Conservation (phyloP, 2,888 invertebrate species). For the Orthosia gothica region DNA sequence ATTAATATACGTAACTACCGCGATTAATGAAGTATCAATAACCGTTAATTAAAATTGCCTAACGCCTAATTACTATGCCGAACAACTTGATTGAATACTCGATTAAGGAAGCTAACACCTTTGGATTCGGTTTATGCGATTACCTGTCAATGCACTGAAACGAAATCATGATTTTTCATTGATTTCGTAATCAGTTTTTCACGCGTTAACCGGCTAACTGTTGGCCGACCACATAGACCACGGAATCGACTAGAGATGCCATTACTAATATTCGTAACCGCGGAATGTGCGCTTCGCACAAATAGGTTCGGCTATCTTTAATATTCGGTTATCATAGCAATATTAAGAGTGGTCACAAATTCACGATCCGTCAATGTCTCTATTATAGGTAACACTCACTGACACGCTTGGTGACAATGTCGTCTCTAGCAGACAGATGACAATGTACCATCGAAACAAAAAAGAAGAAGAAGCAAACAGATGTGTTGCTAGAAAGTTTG, state of each 20-base stretch:
- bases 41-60: conserved; percentile 54
- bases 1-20: conserved; percentile 51
- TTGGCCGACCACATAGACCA: neutral
- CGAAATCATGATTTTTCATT: conserved; percentile 39
- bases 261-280: too few relatives aligned
- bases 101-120: conserved; percentile 26
- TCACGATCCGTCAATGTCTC: too few relatives aligned
- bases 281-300: neutral
- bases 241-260: neutral
- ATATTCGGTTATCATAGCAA: too few relatives aligned
- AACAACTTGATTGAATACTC: conserved; percentile 37
- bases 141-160: conserved; percentile 30
- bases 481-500: too few relatives aligned
- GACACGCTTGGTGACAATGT: too few relatives aligned
- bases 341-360: too few relatives aligned
- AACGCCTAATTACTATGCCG: conserved; percentile 46
- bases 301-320: neutral
- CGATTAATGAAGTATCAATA: conserved; percentile 57
- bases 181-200: conserved; percentile 51
- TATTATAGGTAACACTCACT: too few relatives aligned
- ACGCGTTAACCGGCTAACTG: conserved; percentile 24
- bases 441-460: too few relatives aligned
- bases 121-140: conserved; percentile 12
- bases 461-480: too few relatives aligned
- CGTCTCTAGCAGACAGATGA: too few relatives aligned